Evolutionary conservation across 2,888 invertebrate genomes (phyloP).

Genomic region (Cerastis leucographa): DNA sequence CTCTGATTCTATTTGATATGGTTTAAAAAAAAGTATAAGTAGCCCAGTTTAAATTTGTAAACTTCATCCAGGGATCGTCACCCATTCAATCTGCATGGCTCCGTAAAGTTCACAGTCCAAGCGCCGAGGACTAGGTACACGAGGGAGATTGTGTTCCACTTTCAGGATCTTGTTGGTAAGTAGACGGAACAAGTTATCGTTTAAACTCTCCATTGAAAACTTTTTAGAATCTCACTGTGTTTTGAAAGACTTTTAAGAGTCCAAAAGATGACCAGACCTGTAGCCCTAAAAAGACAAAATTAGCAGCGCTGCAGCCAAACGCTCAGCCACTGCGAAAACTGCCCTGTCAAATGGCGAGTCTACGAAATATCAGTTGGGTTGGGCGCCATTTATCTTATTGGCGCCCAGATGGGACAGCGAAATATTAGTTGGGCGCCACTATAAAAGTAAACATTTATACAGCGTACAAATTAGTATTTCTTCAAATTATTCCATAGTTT

Average conservation of each 20-base stretch:
- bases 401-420: conserved; percentile 1
- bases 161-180: conserved; percentile 92
- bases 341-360: background rate
- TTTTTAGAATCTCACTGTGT: background rate
- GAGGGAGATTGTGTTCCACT: conserved; percentile 91
- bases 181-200: background rate
- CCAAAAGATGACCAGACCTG: background rate
- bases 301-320: background rate
- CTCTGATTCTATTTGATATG: too few relatives aligned
- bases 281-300: background rate
- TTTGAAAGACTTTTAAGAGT: background rate
- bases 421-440: background rate
- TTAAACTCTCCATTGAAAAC: background rate
- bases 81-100: conserved; percentile 81
- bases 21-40: background rate
- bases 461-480: background rate
- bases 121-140: conserved; percentile 90
- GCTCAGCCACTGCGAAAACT: background rate
- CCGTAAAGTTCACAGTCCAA: conserved; percentile 88
- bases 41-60: background rate
- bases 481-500: conserved; percentile 80
- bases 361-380: background rate
- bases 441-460: background rate
- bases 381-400: background rate
- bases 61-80: conserved; percentile 74